phyloP scores from a whole-genome alignment of 2,797 vertebrate genomes.

The Pteropus rufus region DNA sequence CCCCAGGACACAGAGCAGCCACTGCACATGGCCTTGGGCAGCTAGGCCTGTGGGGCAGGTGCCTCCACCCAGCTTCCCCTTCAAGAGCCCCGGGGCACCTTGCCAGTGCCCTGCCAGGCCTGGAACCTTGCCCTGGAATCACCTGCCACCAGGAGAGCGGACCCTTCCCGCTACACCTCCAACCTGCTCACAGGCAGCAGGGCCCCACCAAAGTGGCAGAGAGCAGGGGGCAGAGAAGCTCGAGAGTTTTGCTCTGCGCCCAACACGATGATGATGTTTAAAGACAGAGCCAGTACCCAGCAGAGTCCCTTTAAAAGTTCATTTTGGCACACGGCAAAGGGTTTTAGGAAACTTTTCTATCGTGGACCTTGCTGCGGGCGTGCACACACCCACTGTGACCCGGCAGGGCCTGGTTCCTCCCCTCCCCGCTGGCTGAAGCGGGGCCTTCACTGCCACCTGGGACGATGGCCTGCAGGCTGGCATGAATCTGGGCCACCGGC shows the following conservation, averaged over 20 bases:
- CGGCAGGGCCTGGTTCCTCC: not conserved
- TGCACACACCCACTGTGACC: not conserved
- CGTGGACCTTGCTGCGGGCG: not conserved
- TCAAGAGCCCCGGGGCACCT: not conserved
- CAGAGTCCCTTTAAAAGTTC: not conserved
- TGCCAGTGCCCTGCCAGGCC: not conserved
- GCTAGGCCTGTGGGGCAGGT: not conserved
- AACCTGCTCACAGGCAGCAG: not conserved
- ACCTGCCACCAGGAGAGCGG: not conserved
- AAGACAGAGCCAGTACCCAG: slow-evolving; percentile 12
- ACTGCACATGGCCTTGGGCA: rapidly evolving
- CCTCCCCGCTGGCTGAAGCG: not conserved
- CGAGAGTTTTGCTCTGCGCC: not conserved
- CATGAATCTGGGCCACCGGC: not conserved
- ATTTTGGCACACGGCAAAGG: not conserved
- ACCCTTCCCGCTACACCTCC: rapidly evolving
- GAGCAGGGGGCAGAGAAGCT: too few relatives aligned
- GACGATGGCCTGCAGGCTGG: rapidly evolving
- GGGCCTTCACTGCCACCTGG: not conserved
- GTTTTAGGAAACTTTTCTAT: slow-evolving; percentile 16
- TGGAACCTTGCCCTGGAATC: not conserved
- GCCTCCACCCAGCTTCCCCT: rapidly evolving
- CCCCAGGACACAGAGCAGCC: not conserved
- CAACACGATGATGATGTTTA: not conserved
- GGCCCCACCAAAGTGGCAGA: not conserved